Percentiles rank a stretch among this genome's conserved stretches.
Conservation (phyloP, 1,140 invertebrate genomes). For the Bombus fervidus region DNA sequence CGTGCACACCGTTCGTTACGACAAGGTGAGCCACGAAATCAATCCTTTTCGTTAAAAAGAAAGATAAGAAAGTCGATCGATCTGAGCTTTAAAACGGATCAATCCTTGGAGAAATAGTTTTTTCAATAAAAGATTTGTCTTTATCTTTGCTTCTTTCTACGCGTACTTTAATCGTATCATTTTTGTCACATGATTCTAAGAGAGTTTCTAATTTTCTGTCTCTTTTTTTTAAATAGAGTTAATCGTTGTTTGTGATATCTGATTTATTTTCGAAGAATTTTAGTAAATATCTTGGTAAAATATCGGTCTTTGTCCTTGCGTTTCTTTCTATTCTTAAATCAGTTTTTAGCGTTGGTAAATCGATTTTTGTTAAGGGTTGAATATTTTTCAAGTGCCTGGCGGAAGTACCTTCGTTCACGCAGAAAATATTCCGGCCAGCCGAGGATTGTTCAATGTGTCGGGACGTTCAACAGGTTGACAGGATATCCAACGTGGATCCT, state of each 20-base stretch:
- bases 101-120: neutral
- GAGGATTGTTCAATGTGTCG: slow-evolving; percentile 90
- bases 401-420: slow-evolving; percentile 83
- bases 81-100: too few relatives aligned
- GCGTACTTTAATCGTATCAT: neutral
- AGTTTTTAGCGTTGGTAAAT: neutral
- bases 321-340: neutral
- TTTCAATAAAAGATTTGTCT: neutral
- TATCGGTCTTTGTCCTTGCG: neutral
- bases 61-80: neutral
- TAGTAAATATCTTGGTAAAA: neutral
- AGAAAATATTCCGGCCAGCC: slow-evolving; percentile 87
- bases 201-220: neutral
- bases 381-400: slow-evolving; percentile 84
- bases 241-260: too few relatives aligned
- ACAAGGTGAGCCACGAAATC: slow-evolving; percentile 54
- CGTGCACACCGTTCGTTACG: slow-evolving; percentile 38
- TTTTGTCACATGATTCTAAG: neutral
- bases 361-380: neutral
- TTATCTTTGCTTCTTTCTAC: neutral
- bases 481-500: slow-evolving; percentile 86
- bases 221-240: too few relatives aligned
- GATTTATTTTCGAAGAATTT: too few relatives aligned
- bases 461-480: slow-evolving; percentile 85
- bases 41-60: neutral